Evolutionary conservation across 2,888 invertebrate genomes (phyloP).

Genomic region (Acleris sparsana): DNA sequence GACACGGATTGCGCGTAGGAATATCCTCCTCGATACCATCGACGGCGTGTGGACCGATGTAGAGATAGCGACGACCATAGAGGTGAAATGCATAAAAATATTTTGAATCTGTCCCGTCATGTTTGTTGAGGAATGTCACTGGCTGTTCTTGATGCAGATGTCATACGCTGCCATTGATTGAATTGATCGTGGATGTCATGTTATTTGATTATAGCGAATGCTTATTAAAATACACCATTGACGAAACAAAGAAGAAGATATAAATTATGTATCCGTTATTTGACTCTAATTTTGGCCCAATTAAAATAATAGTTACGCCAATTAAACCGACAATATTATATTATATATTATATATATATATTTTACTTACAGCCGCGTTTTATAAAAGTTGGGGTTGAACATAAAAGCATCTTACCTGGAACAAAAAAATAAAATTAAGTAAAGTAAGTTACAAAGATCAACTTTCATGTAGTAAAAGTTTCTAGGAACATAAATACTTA

Average conservation of each 20-base stretch:
- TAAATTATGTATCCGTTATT: too few species aligned
- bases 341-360: too few species aligned
- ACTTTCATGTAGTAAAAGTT: slow-evolving; percentile 1
- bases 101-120: slow-evolving; percentile 39
- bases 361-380: too few species aligned
- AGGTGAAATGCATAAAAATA: slow-evolving; percentile 38
- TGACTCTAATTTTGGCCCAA: too few species aligned
- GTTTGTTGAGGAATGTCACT: slow-evolving; percentile 26
- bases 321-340: too few species aligned
- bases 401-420: slow-evolving; percentile 41
- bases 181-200: too few species aligned
- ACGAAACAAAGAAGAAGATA: too few species aligned
- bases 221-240: too few species aligned
- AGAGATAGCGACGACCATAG: slow-evolving; percentile 25
- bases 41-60: slow-evolving; percentile 34
- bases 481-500: not conserved
- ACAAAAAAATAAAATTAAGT: slow-evolving; percentile 38
- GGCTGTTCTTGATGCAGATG: slow-evolving; percentile 3
- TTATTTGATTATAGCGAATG: too few species aligned
- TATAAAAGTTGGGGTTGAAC: not conserved
- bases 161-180: not conserved
- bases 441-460: slow-evolving; percentile 4
- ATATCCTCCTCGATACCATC: slow-evolving; percentile 36
- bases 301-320: too few species aligned
- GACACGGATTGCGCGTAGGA: slow-evolving; percentile 27